phyloP scores from a whole-genome alignment of 2,888 invertebrate genomes.

The Ryuthela nishihirai region DNA sequence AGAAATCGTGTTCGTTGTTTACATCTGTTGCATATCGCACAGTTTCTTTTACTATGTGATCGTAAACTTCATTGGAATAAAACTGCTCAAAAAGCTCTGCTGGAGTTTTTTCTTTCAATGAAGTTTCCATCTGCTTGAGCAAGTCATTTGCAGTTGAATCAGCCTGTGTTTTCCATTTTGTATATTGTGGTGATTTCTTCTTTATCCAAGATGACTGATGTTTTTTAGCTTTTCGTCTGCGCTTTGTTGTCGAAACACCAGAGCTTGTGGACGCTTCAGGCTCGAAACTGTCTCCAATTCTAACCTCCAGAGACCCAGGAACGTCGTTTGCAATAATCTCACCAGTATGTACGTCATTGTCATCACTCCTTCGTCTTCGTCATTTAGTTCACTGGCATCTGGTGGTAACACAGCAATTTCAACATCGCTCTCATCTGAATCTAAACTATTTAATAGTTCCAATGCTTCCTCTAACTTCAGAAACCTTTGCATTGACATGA shows the following conservation, averaged over 20 bases:
- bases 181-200: constrained; percentile 1
- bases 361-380: constrained; percentile 7
- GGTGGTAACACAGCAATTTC: constrained; percentile 8
- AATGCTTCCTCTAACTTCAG: too few relatives aligned
- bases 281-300: constrained; percentile 14
- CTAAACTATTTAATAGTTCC: constrained; percentile 8
- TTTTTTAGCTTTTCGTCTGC: constrained; percentile 7
- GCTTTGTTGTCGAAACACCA: constrained; percentile 9
- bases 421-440: constrained; percentile 8
- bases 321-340: constrained; percentile 5
- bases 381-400: constrained; percentile 8
- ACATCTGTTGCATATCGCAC: too few relatives aligned
- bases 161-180: constrained; percentile 10
- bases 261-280: constrained; percentile 10
- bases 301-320: constrained; percentile 4
- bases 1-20: too few relatives aligned
- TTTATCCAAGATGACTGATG: constrained; percentile 3
- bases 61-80: too few relatives aligned
- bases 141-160: too few relatives aligned
- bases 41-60: too few relatives aligned
- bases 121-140: too few relatives aligned
- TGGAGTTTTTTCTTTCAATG: too few relatives aligned
- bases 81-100: too few relatives aligned
- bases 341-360: constrained; percentile 10
- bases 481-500: too few relatives aligned